Percentiles rank a stretch among this genome's conserved stretches.
These are phyloP conservation scores for Cygnus olor DNA, from an alignment of 2,797 vertebrate genomes.

Conservation along the genomic window DNA sequence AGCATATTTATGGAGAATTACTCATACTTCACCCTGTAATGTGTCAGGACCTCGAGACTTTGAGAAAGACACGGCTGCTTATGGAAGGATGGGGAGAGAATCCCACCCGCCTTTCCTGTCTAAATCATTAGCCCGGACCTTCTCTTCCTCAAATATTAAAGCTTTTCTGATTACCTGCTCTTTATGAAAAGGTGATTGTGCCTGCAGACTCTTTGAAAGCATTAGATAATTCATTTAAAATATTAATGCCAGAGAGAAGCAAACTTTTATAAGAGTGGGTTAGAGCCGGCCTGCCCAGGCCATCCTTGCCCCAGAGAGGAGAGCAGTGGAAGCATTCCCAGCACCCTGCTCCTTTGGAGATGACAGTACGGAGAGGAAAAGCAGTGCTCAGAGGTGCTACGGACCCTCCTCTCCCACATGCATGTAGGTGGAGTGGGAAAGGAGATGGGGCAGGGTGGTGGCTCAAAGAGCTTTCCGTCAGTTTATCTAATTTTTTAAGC, in stretches of 20 bases:
- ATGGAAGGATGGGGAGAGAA: background rate
- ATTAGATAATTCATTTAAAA: background rate
- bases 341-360: background rate
- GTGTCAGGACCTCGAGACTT: rapidly evolving
- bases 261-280: background rate
- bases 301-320: background rate
- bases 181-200: background rate
- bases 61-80: background rate
- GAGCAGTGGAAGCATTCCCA: background rate
- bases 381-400: background rate
- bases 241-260: background rate
- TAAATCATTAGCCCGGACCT: background rate
- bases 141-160: conserved; percentile 22
- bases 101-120: background rate
- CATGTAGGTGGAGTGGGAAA: background rate
- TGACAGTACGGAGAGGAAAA: background rate
- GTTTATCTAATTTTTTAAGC: background rate
- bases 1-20: background rate
- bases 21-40: background rate
- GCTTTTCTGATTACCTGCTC: background rate
- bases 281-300: background rate
- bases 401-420: background rate
- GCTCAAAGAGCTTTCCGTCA: background rate
- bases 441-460: rapidly evolving
- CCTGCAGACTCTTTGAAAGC: background rate